Base-by-base conservation (phyloP, 2,888 invertebrate genomes). In the Hipparchia sbordonii region DNA sequence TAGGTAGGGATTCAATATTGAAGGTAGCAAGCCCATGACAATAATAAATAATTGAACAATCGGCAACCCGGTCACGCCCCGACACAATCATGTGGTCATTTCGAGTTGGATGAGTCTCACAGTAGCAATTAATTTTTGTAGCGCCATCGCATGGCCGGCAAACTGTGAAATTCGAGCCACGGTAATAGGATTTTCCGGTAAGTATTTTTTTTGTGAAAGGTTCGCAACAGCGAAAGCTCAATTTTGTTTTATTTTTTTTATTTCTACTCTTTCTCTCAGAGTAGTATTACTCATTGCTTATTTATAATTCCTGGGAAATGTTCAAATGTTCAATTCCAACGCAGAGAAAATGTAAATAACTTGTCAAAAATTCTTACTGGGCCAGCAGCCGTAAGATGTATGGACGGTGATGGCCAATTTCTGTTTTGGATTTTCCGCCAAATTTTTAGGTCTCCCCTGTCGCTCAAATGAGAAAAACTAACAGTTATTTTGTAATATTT, bases 41-140 rank as follows among this genome's bases (percentile, higher is more conserved):
- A 56, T 39, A 23, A 48, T 12, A 62, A 23, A 45, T 39, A 52
- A 61, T 10, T 61, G 10, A 52, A 54, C 56, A 56, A 12, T 51
- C 66, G 69, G 54, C 46, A 70, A 54, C n/a, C 67, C 45, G 56
- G 61, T 70, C 73, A 73, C 66, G 73, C 61, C 23, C 59, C 33
- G 3, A 45, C 23, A 70, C 67, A 62, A 61, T 66, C 33, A 67
- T 56, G 48, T 67, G 66, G 70, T 67, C 62, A 71, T 68, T 71
- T 54, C 52, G 59, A 59, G 46, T 48, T 52, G 63, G 67, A 73
- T 71, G 63, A 68, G 52, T 52, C 68, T 71, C 59, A 62, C 39
- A n/a, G 70, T 62, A 73, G 70, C 70, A 70, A 73, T 73, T 73
- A 73, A 39, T 70, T 70, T 67, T 70, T 73, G 70, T 67, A 73